Percentiles rank a stretch among this genome's conserved stretches.
Evolutionary conservation across 2,888 invertebrate species (phyloP).

Genomic region (Lasioglossum figueresi): DNA sequence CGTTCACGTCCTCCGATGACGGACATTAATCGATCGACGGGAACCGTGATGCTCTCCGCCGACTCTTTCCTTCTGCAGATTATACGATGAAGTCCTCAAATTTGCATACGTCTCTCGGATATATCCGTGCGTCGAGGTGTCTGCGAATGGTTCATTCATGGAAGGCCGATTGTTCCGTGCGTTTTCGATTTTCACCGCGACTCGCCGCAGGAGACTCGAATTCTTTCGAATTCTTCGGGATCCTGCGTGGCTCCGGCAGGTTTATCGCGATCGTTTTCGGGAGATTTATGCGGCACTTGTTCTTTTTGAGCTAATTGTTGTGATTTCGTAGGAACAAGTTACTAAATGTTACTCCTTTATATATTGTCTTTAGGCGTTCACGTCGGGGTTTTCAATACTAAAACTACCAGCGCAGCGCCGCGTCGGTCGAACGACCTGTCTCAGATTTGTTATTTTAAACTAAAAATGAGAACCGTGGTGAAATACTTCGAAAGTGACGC

Average conservation of each 20-base stretch:
- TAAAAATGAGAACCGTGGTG: too few relatives aligned
- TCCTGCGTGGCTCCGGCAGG: not conserved
- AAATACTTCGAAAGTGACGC: too few relatives aligned
- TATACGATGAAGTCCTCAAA: constrained; percentile 22
- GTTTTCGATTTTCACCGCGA: not conserved
- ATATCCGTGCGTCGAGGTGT: not conserved
- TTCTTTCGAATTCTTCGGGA: not conserved
- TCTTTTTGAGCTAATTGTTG: not conserved
- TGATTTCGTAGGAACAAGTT: not conserved
- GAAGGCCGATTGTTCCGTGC: not conserved
- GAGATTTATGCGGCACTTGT: not conserved
- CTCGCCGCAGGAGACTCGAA: not conserved
- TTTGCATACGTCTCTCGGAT: constrained; percentile 4
- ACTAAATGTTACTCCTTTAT: not conserved
- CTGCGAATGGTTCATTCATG: constrained; percentile 1
- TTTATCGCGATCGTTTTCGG: not conserved
- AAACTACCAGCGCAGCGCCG: not conserved
- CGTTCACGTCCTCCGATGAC: not conserved
- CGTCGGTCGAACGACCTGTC: not conserved
- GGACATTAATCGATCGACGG: constrained; percentile 12
- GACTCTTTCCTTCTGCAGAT: not conserved
- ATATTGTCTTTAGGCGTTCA: not conserved
- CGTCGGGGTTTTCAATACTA: not conserved
- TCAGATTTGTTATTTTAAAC: not conserved
- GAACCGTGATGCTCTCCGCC: not conserved